Evolutionary conservation across 2,113 vertebrate genomes (phyloP).

Genomic region (Gavia stellata): DNA sequence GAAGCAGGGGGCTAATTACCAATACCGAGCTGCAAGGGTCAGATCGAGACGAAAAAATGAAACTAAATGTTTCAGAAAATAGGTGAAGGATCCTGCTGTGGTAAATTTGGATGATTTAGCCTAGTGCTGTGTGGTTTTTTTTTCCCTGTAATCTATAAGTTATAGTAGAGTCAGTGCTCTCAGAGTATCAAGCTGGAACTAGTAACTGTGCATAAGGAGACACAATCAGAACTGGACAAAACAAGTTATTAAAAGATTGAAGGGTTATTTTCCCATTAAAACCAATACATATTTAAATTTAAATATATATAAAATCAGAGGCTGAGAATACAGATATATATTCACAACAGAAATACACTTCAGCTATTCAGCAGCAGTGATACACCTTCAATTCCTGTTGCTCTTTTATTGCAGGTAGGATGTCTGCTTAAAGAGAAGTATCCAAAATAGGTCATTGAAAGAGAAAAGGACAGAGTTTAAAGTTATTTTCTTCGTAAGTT

Average conservation of each 20-base stretch:
- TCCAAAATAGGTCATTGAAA: background rate
- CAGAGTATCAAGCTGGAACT: background rate
- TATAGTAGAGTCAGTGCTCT: background rate
- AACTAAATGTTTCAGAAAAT: slow-evolving; percentile 44
- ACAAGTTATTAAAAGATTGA: background rate
- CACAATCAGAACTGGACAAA: background rate
- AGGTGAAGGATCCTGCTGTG: slow-evolving; percentile 10
- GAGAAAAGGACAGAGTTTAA: background rate
- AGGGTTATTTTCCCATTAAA: background rate
- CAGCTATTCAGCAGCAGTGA: background rate
- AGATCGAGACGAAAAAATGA: slow-evolving; percentile 29
- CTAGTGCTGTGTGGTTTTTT: background rate
- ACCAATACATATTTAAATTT: background rate
- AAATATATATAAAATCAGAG: background rate
- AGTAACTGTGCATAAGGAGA: background rate
- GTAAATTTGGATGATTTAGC: slow-evolving; percentile 49
- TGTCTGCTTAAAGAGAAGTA: background rate
- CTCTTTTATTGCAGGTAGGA: background rate
- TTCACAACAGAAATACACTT: background rate
- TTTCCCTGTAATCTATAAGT: background rate
- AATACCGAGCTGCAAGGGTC: slow-evolving; percentile 18
- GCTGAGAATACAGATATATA: background rate
- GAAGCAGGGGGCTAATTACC: slow-evolving; percentile 38
- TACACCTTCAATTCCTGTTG: background rate
- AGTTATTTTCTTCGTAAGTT: background rate